Base-by-base conservation (phyloP, 2,113 vertebrate genomes). In the Ancistrus triradiatus region DNA sequence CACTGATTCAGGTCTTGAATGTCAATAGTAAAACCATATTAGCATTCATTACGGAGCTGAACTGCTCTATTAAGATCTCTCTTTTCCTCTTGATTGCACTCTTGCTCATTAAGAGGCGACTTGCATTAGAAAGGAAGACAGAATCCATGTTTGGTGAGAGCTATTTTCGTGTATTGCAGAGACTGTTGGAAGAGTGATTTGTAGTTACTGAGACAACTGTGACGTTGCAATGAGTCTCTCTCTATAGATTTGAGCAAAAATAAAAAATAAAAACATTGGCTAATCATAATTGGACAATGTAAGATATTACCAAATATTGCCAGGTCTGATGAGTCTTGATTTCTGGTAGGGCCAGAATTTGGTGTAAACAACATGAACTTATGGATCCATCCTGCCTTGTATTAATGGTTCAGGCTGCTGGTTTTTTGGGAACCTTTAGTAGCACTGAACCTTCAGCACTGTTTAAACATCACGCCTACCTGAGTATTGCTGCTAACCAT, bases 101-200 rank as follows among this genome's bases (percentile, higher is more conserved):
- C 24, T 15, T 69, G 59, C 18, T 35, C 27, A 44, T 40, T 28
- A 47, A 37, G 40, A 31, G 28, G 21, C 56, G 52, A n/a, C 66
- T 52, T 46, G 60, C 42, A 18, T 55, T 63, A 60, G 25, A 57
- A 25, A 59, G 24, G 35, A 15, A 47, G 53, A 47, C 19, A 8
- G 51, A 63, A 27, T 53, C 40, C 18, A 63, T 63, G 65, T 68
- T 59, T 68, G 49, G 42, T 37, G 44, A 19, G 53, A 76, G 73
- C 61, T 48, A 22, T 18, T 70, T 70, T 76, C 71, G 86, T 84
- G 87, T 86, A 89, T 80, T 88, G 85, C 86, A 75, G 86, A 81
- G 83, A 81, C 83, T 86, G 84, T 85, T 80, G 22, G 60, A 51
- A 48, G 55, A 81, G 81, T 86, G 83, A 89, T 88, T 87, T 85